These are phyloP conservation scores for Yponomeuta plumbellus DNA, from an alignment of 2,888 invertebrate genomes.

Conservation along the genomic window DNA sequence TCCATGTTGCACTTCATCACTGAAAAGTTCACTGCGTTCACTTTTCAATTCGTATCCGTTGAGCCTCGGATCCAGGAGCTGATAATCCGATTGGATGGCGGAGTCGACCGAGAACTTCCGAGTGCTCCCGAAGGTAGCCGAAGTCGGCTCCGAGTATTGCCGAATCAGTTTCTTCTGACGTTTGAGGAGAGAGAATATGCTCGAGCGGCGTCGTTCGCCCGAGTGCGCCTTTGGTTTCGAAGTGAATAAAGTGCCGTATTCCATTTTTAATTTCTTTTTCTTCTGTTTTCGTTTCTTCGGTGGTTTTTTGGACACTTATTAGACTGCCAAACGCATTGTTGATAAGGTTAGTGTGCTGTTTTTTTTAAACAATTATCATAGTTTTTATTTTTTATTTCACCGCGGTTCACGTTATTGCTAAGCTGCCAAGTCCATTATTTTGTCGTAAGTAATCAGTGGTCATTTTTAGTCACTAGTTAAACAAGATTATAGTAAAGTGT, in stretches of 20 bases:
- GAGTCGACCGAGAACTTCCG: conserved; percentile 61
- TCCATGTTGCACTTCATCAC: not conserved
- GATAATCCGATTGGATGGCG: conserved; percentile 49
- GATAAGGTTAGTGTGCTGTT: no score
- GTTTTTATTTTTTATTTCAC: no score
- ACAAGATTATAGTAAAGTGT: no score
- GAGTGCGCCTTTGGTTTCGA: conserved; percentile 39
- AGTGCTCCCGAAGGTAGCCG: conserved; percentile 29
- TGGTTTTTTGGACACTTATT: not conserved
- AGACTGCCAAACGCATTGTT: not conserved
- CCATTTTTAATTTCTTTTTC: conserved; percentile 32
- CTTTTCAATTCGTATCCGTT: conserved; percentile 24
- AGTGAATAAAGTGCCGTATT: conserved; percentile 37
- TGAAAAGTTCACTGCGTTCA: not conserved
- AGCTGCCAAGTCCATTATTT: no score
- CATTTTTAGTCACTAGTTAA: no score
- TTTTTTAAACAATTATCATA: no score
- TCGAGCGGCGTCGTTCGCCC: conserved; percentile 47
- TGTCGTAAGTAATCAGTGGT: no score
- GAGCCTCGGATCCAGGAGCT: conserved; percentile 29
- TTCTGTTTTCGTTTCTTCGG: not conserved
- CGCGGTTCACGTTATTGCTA: no score
- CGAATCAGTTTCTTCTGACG: conserved; percentile 52
- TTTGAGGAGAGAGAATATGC: conserved; percentile 55
- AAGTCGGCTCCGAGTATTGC: conserved; percentile 50